phyloP scores from a whole-genome alignment of 2,797 vertebrate species.

The Cirrhinus molitorella region DNA sequence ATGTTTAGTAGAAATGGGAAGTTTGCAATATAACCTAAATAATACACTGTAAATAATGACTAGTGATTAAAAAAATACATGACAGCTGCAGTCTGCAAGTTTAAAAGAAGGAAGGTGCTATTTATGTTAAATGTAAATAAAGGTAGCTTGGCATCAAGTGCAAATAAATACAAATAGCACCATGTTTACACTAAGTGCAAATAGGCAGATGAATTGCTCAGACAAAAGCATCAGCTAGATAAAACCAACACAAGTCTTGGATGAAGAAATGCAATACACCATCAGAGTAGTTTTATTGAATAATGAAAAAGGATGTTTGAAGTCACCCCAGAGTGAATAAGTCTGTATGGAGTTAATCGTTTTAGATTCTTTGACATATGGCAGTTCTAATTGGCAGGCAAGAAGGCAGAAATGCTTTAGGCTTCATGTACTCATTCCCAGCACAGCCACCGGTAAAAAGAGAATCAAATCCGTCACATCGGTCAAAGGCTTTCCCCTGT shows the following conservation, averaged over 20 bases:
- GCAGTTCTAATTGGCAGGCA: constrained; percentile 20
- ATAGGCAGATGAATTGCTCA: not conserved
- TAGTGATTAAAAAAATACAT: not conserved
- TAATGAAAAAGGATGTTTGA: constrained; percentile 1
- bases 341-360: constrained; percentile 25
- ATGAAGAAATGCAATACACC: not conserved
- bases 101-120: not conserved
- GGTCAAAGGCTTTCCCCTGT: constrained; percentile 23
- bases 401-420: constrained; percentile 34
- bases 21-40: not conserved
- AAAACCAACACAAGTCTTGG: not conserved
- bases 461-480: constrained; percentile 27
- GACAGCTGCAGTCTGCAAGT: not conserved
- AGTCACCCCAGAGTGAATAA: constrained; percentile 10
- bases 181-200: not conserved
- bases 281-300: constrained; percentile 19
- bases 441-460: constrained; percentile 11
- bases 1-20: not conserved
- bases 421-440: constrained; percentile 23
- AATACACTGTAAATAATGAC: not conserved
- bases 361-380: constrained; percentile 32
- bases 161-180: not conserved
- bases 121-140: not conserved
- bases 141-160: not conserved
- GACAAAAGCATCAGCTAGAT: not conserved